Conservation (phyloP, 92 coral and sea anemone genomes). For the Porites rus region DNA sequence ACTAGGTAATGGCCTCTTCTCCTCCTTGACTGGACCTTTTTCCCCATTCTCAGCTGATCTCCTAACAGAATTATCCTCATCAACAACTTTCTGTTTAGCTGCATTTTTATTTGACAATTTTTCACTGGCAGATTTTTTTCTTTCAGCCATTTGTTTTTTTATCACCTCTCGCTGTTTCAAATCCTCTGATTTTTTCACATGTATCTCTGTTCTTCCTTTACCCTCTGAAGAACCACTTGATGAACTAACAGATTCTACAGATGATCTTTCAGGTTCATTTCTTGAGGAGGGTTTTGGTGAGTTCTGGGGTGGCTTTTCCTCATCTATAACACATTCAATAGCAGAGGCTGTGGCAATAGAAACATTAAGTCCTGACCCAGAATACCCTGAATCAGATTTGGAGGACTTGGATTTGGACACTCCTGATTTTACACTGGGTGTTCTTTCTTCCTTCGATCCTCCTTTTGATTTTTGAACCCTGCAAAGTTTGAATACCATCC, state of each 20-base stretch:
- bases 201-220: constrained; percentile 67
- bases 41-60: constrained; percentile 26
- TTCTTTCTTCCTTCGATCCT: constrained; percentile 46
- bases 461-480: constrained; percentile 86
- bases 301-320: constrained; percentile 39
- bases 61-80: not conserved
- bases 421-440: constrained; percentile 44
- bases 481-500: constrained; percentile 11
- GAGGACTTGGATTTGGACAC: constrained; percentile 27
- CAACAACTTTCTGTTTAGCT: constrained; percentile 19
- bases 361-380: constrained; percentile 72
- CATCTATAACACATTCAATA: constrained; percentile 82
- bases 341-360: constrained; percentile 87
- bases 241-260: constrained; percentile 70
- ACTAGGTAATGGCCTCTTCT: constrained; percentile 58
- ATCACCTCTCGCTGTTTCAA: constrained; percentile 65
- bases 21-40: constrained; percentile 2
- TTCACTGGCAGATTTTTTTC: constrained; percentile 57
- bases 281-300: constrained; percentile 43
- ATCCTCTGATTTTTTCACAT: constrained; percentile 38
- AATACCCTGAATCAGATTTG: constrained; percentile 80
- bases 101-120: not conserved
- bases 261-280: constrained; percentile 61
- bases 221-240: constrained; percentile 71
- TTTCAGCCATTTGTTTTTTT: constrained; percentile 74